These are phyloP conservation scores for Pelecanoides urinatrix DNA, from an alignment of 2,113 vertebrate species.

Conservation along the genomic window DNA sequence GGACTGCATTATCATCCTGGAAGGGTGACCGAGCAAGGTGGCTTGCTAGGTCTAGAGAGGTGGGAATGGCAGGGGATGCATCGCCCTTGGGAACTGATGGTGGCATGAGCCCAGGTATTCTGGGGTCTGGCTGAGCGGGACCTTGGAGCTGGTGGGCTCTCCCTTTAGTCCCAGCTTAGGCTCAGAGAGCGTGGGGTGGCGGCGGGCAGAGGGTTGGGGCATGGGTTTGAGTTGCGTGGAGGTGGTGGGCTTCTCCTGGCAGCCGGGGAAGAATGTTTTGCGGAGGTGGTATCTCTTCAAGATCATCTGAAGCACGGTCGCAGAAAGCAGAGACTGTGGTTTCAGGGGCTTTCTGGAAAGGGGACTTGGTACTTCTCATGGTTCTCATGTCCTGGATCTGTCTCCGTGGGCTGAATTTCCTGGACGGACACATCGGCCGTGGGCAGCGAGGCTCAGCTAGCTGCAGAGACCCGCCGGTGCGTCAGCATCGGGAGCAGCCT, in stretches of 20 bases:
- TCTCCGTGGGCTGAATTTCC: background rate
- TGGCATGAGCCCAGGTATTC: rapidly evolving
- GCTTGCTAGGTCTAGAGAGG: background rate
- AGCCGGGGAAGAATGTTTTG: background rate
- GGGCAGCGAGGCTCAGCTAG: background rate
- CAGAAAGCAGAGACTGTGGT: background rate
- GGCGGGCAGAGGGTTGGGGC: background rate
- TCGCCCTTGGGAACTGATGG: background rate
- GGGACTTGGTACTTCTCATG: background rate
- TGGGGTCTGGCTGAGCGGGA: background rate
- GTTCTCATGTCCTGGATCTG: background rate
- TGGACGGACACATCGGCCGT: background rate
- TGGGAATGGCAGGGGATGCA: background rate
- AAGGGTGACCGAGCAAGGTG: background rate
- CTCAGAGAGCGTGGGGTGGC: rapidly evolving
- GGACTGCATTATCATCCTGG: background rate
- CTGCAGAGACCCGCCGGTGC: rapidly evolving
- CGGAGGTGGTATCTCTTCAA: background rate
- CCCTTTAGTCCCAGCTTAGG: background rate
- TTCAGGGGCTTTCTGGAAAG: background rate
- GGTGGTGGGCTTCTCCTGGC: background rate
- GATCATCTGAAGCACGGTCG: background rate
- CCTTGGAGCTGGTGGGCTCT: background rate
- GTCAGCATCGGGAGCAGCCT: rapidly evolving
- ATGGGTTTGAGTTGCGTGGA: background rate